phyloP scores from a whole-genome alignment of 2,888 invertebrate genomes.

The Alcis repandata region DNA sequence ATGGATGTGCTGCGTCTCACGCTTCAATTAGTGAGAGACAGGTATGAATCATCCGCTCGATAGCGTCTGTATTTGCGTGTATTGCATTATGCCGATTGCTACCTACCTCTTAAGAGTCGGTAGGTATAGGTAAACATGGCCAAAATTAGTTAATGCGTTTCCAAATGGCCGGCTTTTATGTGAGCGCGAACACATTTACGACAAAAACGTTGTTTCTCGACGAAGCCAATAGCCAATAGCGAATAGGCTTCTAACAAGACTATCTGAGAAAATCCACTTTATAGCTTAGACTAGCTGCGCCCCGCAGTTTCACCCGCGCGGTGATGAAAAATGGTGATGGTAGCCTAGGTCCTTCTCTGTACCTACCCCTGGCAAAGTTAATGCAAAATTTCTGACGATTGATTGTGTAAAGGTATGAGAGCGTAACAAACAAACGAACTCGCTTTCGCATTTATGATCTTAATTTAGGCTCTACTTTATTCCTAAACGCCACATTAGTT shows the following conservation, averaged over 20 bases:
- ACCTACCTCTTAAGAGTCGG: conserved; percentile 8
- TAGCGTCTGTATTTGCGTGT: conserved; percentile 21
- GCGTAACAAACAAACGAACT: no score
- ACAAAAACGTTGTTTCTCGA: conserved; percentile 27
- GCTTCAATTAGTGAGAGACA: conserved; percentile 29
- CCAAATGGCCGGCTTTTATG: conserved; percentile 37
- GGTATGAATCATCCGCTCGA: conserved; percentile 31
- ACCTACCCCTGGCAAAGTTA: no score
- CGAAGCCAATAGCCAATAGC: not conserved
- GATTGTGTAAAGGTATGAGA: no score
- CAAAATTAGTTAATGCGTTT: conserved; percentile 42
- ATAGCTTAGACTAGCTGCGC: not conserved
- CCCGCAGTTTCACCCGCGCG: no score
- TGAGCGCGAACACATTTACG: conserved; percentile 42
- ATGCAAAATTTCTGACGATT: no score
- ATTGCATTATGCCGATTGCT: conserved; percentile 23
- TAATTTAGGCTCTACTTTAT: not conserved
- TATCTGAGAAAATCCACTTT: not conserved
- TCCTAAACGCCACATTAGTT: not conserved
- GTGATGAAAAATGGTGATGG: no score
- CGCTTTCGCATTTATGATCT: no score
- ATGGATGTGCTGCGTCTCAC: conserved; percentile 27
- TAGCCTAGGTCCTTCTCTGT: no score
- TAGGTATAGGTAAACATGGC: conserved; percentile 38
- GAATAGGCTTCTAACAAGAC: conserved; percentile 4